phyloP scores from a whole-genome alignment of 2,797 vertebrate species.

The Hylomyscus alleni region DNA sequence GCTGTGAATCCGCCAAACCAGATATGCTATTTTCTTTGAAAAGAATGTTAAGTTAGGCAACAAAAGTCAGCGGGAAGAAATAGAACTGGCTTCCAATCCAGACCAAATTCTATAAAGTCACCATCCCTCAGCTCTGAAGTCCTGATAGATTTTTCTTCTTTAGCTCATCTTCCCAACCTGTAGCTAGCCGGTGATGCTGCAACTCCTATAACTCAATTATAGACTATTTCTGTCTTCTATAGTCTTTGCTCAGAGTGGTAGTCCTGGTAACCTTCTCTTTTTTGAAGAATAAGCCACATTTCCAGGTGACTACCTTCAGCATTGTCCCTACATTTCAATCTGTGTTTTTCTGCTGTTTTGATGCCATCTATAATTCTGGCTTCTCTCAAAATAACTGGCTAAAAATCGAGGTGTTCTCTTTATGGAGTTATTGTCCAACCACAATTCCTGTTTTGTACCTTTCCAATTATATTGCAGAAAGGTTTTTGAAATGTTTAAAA shows the following conservation, averaged over 20 bases:
- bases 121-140: not conserved
- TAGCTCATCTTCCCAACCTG: accelerated
- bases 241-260: not conserved
- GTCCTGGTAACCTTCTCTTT: not conserved
- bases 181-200: not conserved
- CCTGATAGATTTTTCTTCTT: not conserved
- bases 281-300: not conserved
- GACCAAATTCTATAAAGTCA: not conserved
- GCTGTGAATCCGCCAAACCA: not conserved
- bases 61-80: not conserved
- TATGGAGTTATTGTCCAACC: not conserved
- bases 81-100: not conserved
- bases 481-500: not conserved
- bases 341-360: not conserved
- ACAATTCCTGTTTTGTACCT: not conserved
- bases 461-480: not conserved
- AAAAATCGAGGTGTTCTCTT: too few relatives aligned
- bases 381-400: not conserved
- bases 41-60: too few relatives aligned
- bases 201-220: not conserved
- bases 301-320: too few relatives aligned
- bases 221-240: too few relatives aligned
- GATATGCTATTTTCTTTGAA: not conserved
- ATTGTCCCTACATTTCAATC: not conserved
- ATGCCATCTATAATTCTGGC: not conserved